These are phyloP conservation scores for Mus caroli DNA, from an alignment of 2,797 vertebrate genomes.

Conservation along the genomic window DNA sequence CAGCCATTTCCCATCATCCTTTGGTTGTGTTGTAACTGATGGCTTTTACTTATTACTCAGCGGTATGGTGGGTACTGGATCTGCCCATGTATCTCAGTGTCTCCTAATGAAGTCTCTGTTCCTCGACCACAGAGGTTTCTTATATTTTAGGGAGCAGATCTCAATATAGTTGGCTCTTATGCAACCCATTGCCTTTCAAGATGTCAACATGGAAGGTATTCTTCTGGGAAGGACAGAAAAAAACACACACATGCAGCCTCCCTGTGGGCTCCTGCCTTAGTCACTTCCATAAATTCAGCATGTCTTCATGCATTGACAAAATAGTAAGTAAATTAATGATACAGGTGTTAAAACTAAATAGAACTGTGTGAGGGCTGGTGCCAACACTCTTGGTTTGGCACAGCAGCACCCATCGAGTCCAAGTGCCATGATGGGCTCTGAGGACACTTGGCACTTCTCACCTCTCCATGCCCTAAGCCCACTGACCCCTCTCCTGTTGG, in stretches of 20 bases:
- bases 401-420: rapidly evolving
- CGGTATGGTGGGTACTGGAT: rapidly evolving
- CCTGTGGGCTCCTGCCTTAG: not conserved
- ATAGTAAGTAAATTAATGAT: not conserved
- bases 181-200: not conserved
- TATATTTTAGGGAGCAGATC: not conserved
- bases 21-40: not conserved
- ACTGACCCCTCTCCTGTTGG: rapidly evolving
- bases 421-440: rapidly evolving
- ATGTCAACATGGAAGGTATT: not conserved
- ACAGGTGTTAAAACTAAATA: rapidly evolving
- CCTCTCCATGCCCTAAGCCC: not conserved
- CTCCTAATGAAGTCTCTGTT: not conserved
- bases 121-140: not conserved
- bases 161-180: not conserved
- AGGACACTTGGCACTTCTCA: not conserved
- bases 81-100: rapidly evolving
- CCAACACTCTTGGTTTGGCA: rapidly evolving
- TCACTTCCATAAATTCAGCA: not conserved
- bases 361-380: rapidly evolving
- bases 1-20: rapidly evolving
- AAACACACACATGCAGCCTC: not conserved
- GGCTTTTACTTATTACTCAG: not conserved
- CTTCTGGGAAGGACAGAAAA: not conserved
- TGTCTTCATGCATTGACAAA: not conserved